Evolutionary conservation across 2,113 vertebrate species (phyloP).

Genomic region (Polyodon spathula): DNA sequence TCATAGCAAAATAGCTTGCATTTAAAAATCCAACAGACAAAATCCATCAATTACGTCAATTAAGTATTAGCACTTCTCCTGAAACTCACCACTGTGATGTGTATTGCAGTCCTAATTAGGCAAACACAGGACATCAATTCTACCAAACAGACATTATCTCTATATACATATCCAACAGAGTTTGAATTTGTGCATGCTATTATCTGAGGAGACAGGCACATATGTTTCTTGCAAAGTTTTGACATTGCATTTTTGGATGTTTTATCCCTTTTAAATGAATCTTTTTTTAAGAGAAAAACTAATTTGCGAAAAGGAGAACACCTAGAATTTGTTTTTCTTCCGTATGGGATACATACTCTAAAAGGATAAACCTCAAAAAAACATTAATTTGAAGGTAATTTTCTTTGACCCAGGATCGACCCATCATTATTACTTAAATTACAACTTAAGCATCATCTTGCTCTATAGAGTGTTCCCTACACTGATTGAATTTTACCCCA

Average conservation of each 20-base stretch:
- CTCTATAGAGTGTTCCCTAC: no score
- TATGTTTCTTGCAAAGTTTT: slow-evolving; percentile 50
- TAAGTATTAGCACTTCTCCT: slow-evolving; percentile 69
- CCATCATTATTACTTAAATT: no score
- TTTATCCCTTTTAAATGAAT: slow-evolving; percentile 41
- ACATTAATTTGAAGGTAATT: no score
- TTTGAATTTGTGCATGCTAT: slow-evolving; percentile 55
- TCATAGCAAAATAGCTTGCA: slow-evolving; percentile 67
- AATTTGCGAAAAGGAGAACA: no score
- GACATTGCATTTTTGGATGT: slow-evolving; percentile 43
- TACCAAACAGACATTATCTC: slow-evolving; percentile 36
- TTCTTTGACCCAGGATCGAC: no score
- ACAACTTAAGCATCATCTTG: no score
- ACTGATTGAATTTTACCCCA: no score
- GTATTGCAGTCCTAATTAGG: slow-evolving; percentile 78
- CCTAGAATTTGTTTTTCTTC: no score
- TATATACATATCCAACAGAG: slow-evolving; percentile 24
- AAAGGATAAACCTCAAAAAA: no score
- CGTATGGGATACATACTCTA: no score
- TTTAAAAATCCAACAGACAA: slow-evolving; percentile 73
- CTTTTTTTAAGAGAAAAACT: no score
- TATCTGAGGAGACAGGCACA: slow-evolving; percentile 58
- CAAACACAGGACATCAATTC: slow-evolving; percentile 52
- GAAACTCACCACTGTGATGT: slow-evolving; percentile 63
- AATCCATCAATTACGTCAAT: slow-evolving; percentile 84